Evolutionary conservation across 2,113 vertebrate species (phyloP).

Genomic region (Chaetura pelagica): DNA sequence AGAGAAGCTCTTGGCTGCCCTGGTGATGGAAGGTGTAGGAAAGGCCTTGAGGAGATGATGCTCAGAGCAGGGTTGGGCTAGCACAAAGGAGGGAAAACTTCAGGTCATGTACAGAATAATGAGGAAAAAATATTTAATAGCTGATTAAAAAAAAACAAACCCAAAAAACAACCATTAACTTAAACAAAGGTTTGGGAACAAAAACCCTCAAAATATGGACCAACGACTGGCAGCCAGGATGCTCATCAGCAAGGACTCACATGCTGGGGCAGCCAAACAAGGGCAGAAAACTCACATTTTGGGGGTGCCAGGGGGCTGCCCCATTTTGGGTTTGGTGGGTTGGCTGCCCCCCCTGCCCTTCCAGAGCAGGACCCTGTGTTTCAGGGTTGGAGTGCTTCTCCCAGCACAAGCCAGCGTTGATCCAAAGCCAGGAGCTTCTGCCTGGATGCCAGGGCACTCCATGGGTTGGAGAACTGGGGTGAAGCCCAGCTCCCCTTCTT

Average conservation of each 20-base stretch:
- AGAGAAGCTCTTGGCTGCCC: not conserved
- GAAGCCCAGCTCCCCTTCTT: not conserved
- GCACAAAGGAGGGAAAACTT: accelerated
- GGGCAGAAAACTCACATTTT: not conserved
- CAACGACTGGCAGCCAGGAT: no score
- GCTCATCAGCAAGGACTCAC: not conserved
- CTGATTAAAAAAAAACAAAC: not conserved
- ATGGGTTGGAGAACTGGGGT: accelerated
- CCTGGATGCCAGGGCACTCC: not conserved
- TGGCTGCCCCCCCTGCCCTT: not conserved
- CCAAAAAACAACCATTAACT: not conserved
- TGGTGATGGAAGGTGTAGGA: accelerated
- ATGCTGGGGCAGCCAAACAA: not conserved
- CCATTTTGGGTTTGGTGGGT: accelerated
- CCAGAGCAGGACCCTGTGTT: no score
- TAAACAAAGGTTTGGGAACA: not conserved
- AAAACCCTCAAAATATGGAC: not conserved
- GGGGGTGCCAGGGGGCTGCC: not conserved
- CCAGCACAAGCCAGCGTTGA: not conserved
- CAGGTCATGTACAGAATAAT: accelerated
- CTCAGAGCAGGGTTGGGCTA: accelerated
- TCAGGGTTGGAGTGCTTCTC: not conserved
- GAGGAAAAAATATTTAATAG: not conserved
- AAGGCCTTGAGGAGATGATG: not conserved
- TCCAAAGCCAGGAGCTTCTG: not conserved